phyloP scores from a whole-genome alignment of 2,113 vertebrate genomes.

The Origma solitaria region DNA sequence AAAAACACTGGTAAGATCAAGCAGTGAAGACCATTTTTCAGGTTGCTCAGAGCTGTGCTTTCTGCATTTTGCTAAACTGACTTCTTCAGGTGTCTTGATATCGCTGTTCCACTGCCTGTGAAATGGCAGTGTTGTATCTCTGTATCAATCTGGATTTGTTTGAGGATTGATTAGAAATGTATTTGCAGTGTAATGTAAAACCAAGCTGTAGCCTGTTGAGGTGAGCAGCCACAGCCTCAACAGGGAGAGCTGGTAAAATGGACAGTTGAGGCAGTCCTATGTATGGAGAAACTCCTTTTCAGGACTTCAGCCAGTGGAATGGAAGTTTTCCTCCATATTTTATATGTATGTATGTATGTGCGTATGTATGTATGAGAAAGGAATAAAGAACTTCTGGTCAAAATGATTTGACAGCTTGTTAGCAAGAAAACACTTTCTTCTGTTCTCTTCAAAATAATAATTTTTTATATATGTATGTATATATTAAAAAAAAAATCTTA shows the following conservation, averaged over 20 bases:
- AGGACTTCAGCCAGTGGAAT: not conserved
- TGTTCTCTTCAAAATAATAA: not conserved
- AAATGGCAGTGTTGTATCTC: not conserved
- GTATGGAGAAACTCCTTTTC: not conserved
- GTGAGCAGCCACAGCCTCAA: not conserved
- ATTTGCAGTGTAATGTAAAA: not conserved
- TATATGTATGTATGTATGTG: not conserved
- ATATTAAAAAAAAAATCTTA: not conserved
- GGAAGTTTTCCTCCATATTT: not conserved
- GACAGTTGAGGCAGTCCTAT: not conserved
- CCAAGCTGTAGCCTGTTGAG: not conserved
- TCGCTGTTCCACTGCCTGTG: not conserved
- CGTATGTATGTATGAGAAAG: not conserved
- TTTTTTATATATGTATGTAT: not conserved
- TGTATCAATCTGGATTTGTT: not conserved
- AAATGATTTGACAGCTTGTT: slow-evolving; percentile 23
- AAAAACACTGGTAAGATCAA: not conserved
- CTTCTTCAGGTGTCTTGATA: not conserved
- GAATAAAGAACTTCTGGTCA: not conserved
- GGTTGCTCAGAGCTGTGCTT: not conserved
- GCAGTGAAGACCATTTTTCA: not conserved
- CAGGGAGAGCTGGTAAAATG: not conserved
- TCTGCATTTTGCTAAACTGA: not conserved
- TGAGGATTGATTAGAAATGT: slow-evolving; percentile 15
- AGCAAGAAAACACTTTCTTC: not conserved